phyloP scores from a whole-genome alignment of 2,888 invertebrate species.

The Strigamia transsilvanica region DNA sequence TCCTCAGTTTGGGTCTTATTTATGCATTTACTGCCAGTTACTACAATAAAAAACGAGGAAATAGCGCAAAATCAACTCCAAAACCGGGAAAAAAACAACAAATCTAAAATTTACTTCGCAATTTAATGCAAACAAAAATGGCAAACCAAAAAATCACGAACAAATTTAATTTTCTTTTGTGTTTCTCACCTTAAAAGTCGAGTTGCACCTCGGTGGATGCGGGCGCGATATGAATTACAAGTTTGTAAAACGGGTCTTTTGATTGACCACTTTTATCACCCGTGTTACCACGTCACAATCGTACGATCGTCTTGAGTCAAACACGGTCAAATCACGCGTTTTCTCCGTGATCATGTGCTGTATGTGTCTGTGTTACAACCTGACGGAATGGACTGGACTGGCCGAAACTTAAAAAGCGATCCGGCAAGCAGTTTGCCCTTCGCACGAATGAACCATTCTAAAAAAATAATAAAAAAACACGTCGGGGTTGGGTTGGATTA shows the following conservation, averaged over 20 bases:
- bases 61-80: too few relatives aligned
- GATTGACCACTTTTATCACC: not conserved
- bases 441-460: not conserved
- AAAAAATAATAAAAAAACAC: not conserved
- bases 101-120: too few relatives aligned
- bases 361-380: too few relatives aligned
- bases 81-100: too few relatives aligned
- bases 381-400: not conserved
- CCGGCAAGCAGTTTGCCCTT: not conserved
- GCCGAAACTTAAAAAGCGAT: not conserved
- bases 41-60: too few relatives aligned
- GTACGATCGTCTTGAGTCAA: not conserved
- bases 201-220: not conserved
- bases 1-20: too few relatives aligned
- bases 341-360: not conserved
- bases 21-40: too few relatives aligned
- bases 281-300: not conserved
- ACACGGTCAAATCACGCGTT: constrained; percentile 12
- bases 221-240: not conserved
- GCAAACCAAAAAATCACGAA: too few relatives aligned
- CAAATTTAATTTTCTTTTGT: too few relatives aligned
- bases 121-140: too few relatives aligned
- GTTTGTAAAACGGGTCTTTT: not conserved
- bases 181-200: too few relatives aligned
- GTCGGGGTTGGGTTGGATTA: not conserved